phyloP scores from a whole-genome alignment of 2,113 vertebrate genomes.

The Hemicordylus capensis region DNA sequence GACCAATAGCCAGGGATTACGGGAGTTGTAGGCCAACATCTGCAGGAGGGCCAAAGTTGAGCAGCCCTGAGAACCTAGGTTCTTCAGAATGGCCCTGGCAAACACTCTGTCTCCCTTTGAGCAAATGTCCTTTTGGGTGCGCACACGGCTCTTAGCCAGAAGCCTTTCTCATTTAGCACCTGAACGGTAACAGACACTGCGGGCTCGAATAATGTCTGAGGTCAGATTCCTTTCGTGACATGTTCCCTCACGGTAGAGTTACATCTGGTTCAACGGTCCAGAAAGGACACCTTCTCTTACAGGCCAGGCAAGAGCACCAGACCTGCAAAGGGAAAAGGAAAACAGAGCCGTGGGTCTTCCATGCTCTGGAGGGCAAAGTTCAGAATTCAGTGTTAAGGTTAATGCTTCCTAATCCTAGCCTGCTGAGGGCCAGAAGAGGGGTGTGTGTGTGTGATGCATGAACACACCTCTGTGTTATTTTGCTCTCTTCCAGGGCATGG shows the following conservation, averaged over 20 bases:
- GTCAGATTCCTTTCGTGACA: constrained; percentile 40
- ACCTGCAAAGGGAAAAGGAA: not conserved
- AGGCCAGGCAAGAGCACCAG: constrained; percentile 54
- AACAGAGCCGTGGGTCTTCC: no score
- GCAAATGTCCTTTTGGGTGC: constrained; percentile 36
- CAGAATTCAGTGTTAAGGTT: constrained; percentile 43
- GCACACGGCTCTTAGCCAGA: constrained; percentile 28
- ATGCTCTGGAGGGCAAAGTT: constrained; percentile 36
- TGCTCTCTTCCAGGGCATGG: no score
- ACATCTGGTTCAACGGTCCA: constrained; percentile 39
- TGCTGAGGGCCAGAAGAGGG: not conserved
- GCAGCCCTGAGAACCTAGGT: no score
- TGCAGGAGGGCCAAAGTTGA: no score
- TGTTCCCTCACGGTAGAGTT: constrained; percentile 42
- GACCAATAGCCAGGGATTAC: no score
- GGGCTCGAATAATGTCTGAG: constrained; percentile 26
- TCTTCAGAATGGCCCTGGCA: no score
- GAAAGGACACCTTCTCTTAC: constrained; percentile 38
- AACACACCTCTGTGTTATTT: no score
- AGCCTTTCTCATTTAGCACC: constrained; percentile 3
- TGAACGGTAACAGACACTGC: constrained; percentile 21
- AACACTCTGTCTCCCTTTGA: constrained; percentile 6
- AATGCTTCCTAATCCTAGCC: constrained; percentile 14
- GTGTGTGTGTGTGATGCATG: no score
- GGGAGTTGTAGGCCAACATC: no score